Evolutionary conservation across 2,113 vertebrate species (phyloP).

Genomic region (Microcebus jonahi): DNA sequence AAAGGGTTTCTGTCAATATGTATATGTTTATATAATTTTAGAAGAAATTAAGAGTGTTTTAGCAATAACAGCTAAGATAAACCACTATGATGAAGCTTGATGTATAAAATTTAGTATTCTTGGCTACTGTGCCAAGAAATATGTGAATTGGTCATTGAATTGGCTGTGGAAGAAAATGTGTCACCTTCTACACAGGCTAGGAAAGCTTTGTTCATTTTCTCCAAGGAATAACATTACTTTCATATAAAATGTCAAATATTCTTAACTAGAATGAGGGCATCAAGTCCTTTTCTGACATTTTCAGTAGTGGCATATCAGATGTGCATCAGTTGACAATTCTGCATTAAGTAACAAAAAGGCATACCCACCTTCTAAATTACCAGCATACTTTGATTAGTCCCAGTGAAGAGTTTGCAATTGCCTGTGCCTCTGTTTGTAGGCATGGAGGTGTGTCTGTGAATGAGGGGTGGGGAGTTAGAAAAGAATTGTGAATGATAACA

Average conservation of each 20-base stretch:
- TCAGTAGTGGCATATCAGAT: not conserved
- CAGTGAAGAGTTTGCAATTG: not conserved
- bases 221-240: slow-evolving; percentile 51
- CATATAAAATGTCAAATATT: slow-evolving; percentile 69
- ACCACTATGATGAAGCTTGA: not conserved
- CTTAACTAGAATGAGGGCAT: slow-evolving; percentile 50
- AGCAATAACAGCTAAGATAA: slow-evolving; percentile 7
- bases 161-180: not conserved
- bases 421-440: not conserved
- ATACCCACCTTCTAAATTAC: not conserved
- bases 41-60: not conserved
- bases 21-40: not conserved
- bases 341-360: not conserved
- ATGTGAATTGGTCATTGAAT: not conserved
- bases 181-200: not conserved
- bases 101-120: not conserved
- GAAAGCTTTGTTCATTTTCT: slow-evolving; percentile 63
- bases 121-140: not conserved
- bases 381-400: not conserved
- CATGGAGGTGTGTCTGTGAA: too few relatives aligned
- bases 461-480: not conserved
- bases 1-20: not conserved
- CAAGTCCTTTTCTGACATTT: slow-evolving; percentile 60
- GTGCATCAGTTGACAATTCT: slow-evolving; percentile 31
- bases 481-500: not conserved